phyloP scores from a whole-genome alignment of 2,797 vertebrate genomes.

The Pyrocephalus nanus region DNA sequence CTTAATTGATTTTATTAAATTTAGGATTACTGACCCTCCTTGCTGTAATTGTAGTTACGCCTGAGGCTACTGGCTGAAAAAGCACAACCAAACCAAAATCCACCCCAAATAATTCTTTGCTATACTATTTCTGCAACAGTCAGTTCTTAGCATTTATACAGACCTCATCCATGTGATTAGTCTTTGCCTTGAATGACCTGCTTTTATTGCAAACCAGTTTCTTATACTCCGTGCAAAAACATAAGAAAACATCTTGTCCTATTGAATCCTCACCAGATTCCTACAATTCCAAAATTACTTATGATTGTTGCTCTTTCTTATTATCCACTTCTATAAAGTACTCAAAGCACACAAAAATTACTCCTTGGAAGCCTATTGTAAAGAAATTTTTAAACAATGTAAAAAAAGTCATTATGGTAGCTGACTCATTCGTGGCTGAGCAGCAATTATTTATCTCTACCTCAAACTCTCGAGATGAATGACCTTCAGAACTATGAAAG shows the following conservation, averaged over 20 bases:
- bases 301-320: neutral
- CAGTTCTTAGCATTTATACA: neutral
- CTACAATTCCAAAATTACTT: neutral
- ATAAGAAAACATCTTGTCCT: neutral
- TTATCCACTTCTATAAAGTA: neutral
- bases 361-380: neutral
- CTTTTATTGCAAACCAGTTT: neutral
- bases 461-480: neutral
- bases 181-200: neutral
- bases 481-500: neutral
- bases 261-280: neutral
- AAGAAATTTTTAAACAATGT: neutral
- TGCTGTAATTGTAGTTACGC: neutral
- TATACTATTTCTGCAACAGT: neutral
- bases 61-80: neutral
- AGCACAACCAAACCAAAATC: neutral
- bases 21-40: neutral
- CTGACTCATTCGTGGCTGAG: neutral
- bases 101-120: neutral
- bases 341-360: neutral
- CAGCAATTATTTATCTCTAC: neutral
- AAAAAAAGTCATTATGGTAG: neutral
- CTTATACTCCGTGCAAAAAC: neutral
- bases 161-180: neutral
- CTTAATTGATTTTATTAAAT: neutral